A percentile compares a stretch with the other conserved stretches of the same genome.
phyloP scores from a whole-genome alignment of 2,113 vertebrate genomes.

The Alosa alosa region DNA sequence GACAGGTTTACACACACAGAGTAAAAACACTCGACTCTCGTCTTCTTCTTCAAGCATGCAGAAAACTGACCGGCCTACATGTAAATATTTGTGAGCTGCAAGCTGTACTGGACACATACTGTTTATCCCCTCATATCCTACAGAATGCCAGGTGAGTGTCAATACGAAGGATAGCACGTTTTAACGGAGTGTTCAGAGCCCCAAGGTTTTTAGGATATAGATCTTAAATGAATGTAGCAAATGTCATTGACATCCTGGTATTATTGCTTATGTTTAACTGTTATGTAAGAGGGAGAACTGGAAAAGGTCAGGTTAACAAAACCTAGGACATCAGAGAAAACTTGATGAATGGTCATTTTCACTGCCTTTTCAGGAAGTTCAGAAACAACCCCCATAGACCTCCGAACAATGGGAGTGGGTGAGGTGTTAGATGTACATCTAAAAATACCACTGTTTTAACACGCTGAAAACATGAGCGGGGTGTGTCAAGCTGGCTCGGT shows the following conservation, averaged over 20 bases:
- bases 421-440: conserved; percentile 22
- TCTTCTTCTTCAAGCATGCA: background rate
- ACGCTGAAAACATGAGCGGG: conserved; percentile 40
- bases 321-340: background rate
- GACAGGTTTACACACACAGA: background rate
- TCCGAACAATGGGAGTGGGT: conserved; percentile 24
- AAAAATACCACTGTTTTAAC: conserved; percentile 26
- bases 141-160: background rate
- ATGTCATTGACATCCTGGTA: background rate
- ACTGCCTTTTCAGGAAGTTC: conserved; percentile 42
- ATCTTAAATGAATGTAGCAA: background rate
- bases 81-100: background rate
- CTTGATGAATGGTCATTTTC: conserved; percentile 36
- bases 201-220: background rate
- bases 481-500: conserved; percentile 35
- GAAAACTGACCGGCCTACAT: background rate
- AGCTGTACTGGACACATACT: background rate
- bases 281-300: background rate
- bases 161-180: background rate
- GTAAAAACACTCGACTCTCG: background rate
- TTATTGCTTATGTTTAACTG: background rate
- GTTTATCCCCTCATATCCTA: background rate
- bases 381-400: conserved; percentile 20
- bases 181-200: background rate
- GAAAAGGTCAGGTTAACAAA: background rate